Percentiles rank a stretch among this genome's conserved stretches.
phyloP scores from a whole-genome alignment of 2,113 vertebrate genomes.

The Phocoena phocoena region DNA sequence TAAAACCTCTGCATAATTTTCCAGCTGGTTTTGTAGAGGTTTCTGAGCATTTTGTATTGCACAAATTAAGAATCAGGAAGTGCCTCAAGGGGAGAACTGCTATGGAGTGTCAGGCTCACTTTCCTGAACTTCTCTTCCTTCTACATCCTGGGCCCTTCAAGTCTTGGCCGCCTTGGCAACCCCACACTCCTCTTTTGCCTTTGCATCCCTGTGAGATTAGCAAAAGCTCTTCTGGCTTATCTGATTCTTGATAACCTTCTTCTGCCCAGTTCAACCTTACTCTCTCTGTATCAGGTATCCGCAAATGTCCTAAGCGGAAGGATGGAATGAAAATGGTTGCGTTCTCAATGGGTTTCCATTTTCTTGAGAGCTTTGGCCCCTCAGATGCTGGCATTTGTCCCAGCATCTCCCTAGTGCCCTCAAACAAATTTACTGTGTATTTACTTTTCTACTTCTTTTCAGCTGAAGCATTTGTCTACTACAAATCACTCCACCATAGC shows the following conservation, averaged over 20 bases:
- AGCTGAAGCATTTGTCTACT: neutral
- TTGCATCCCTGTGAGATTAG: neutral
- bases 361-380: neutral
- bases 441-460: neutral
- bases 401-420: neutral
- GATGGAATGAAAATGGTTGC: neutral
- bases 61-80: neutral
- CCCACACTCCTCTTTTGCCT: neutral
- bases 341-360: neutral
- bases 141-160: neutral
- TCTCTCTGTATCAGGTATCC: neutral
- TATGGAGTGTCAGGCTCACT: neutral
- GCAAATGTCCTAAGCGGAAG: neutral
- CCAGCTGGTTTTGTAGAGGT: neutral
- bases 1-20: neutral
- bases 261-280: neutral
- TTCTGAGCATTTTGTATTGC: neutral
- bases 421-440: neutral
- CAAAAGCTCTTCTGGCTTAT: neutral
- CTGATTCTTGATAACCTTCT: neutral
- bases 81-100: neutral
- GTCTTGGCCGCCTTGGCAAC: neutral
- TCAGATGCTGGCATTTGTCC: neutral
- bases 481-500: neutral
- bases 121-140: neutral